Evolutionary conservation across 2,797 vertebrate genomes (phyloP), one percentile per base, ranked within the genome.

Genomic region (Gadopsis marmoratus): DNA sequence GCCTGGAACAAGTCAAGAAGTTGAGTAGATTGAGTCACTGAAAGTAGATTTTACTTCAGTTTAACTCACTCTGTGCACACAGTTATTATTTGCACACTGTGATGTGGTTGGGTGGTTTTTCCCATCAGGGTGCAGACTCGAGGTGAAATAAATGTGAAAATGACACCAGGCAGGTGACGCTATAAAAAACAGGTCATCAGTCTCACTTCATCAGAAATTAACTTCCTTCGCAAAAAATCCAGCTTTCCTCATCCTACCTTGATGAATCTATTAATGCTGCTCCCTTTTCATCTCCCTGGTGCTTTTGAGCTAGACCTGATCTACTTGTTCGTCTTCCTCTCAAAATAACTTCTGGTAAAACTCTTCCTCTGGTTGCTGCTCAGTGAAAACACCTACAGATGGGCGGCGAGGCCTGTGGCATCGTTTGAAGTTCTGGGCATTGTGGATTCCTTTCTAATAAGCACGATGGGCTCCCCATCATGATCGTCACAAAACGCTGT

Each of bases 221-320:
- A 53, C 76, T 58, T 39, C n/a, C 54, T 55, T 63, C 58, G 41
- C 50, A 50, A 39, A 39, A 63, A 63, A 65, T 62, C 50, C 45
- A 39, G 37, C 69, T 76, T 58, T 71, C 41, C 50, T 83, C 61
- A 48, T 62, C 23, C 71, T 66, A 72, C 59, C 64, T 76, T 43
- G 14, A 68, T 82, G 67, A 73, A 78, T 84, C 75, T 79, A 78
- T 79, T 84, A 85, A 60, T 56, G 45, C 1, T 56, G 78, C 65
- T 76, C 83, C n/a, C 60, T 31, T 86, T 86, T 73, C 74, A 23
- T 65, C n/a, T 87, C 69, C 67, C 75, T 64, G 53, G 71, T 81
- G 81, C 21, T 62, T 90, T 73, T 35, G n/a, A 79, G 41, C 54
- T n/a, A 71, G 60, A 65, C 74, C 54, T 68, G 76, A 70, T 83